Percentiles rank a stretch among this genome's conserved stretches.
Conservation (phyloP, 2,888 invertebrate genomes). For the Lithodes maja region DNA sequence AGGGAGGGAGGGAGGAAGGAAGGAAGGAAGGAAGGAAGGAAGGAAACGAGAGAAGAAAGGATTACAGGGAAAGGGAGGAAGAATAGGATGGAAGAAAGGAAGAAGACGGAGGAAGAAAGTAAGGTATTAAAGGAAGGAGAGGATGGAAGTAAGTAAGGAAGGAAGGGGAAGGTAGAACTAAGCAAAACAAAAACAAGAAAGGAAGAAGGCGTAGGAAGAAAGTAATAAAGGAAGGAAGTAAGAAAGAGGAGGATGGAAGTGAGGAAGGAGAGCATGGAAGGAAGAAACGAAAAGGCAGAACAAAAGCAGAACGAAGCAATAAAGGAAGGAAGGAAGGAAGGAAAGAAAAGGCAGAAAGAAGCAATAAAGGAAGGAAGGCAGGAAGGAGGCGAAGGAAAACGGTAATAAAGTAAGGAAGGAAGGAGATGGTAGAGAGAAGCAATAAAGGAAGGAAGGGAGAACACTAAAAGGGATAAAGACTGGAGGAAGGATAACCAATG, state of each 20-base stretch:
- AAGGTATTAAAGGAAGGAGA: neutral
- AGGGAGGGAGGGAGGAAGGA: conserved; percentile 1
- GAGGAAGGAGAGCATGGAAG: neutral
- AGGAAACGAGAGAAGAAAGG: neutral
- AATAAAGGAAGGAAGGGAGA: too few relatives aligned
- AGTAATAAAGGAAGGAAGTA: neutral
- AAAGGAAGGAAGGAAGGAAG: neutral
- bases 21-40: neutral
- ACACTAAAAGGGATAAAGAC: too few relatives aligned
- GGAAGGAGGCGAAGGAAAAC: neutral
- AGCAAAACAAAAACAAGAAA: neutral
- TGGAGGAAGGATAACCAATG: too few relatives aligned
- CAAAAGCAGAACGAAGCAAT: neutral
- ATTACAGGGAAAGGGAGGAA: neutral
- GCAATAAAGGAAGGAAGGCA: neutral
- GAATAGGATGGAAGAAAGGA: neutral
- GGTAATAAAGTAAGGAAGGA: neutral
- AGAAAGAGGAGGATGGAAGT: neutral
- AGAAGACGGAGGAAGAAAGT: neutral
- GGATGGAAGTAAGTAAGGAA: neutral
- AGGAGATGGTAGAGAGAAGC: too few relatives aligned
- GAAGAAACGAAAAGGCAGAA: neutral
- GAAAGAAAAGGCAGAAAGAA: neutral
- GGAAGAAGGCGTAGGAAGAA: neutral
- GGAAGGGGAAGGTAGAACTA: neutral